These are phyloP conservation scores for Homarus americanus DNA, from an alignment of 1,140 invertebrate species.

Conservation along the genomic window DNA sequence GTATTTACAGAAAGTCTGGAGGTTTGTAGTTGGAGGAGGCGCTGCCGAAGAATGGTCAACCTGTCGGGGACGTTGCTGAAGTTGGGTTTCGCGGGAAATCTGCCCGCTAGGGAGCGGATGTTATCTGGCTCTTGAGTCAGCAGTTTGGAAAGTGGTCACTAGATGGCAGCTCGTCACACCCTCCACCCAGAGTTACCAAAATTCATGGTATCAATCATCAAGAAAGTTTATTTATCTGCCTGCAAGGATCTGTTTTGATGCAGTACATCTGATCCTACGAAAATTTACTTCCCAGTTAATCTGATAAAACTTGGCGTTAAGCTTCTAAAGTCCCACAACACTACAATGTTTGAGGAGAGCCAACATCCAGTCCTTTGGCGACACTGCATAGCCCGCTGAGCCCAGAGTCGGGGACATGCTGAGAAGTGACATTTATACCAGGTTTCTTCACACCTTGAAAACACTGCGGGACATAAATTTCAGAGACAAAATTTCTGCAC, in stretches of 20 bases:
- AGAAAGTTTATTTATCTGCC: not conserved
- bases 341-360: not conserved
- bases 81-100: not conserved
- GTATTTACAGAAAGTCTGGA: not conserved
- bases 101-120: not conserved
- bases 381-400: slow-evolving; percentile 51
- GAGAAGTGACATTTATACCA: slow-evolving; percentile 72
- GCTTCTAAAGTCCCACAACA: not conserved
- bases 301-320: not conserved
- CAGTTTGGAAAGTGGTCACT: slow-evolving; percentile 32
- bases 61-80: not conserved
- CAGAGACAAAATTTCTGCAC: slow-evolving; percentile 71
- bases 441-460: slow-evolving; percentile 72
- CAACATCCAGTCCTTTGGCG: not conserved
- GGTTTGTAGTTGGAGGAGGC: not conserved
- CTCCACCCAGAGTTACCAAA: not conserved
- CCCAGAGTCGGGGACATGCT: slow-evolving; percentile 57
- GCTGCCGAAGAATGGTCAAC: not conserved
- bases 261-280: not conserved
- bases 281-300: not conserved
- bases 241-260: not conserved
- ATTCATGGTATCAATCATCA: not conserved
- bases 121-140: slow-evolving; percentile 16
- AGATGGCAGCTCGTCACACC: slow-evolving; percentile 59
- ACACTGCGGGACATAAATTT: slow-evolving; percentile 73